Evolutionary conservation across 2,888 invertebrate genomes (phyloP).

Genomic region (Noctua comes): DNA sequence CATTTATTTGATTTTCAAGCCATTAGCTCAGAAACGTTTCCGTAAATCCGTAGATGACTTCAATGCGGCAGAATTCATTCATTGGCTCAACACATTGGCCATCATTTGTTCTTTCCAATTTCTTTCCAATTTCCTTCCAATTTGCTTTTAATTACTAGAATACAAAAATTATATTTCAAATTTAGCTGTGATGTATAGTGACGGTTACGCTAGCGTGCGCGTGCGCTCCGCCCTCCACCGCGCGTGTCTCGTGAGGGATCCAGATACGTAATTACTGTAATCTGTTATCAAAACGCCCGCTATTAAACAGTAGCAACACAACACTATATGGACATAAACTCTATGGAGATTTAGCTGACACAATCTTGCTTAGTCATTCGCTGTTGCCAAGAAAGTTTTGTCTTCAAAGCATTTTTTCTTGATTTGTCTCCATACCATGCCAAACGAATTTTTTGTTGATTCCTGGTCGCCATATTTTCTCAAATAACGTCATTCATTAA

Average conservation of each 20-base stretch:
- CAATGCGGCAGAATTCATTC: background rate
- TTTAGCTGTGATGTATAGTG: slow-evolving; percentile 15
- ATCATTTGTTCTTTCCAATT: background rate
- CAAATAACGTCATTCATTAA: background rate
- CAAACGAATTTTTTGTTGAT: background rate
- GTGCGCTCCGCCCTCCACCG: slow-evolving; percentile 61
- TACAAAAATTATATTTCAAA: slow-evolving; percentile 9
- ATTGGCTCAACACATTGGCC: background rate
- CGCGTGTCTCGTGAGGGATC: slow-evolving; percentile 65
- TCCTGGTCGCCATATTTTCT: background rate
- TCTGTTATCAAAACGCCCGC: slow-evolving; percentile 78
- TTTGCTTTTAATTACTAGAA: background rate
- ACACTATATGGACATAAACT: slow-evolving; percentile 55
- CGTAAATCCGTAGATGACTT: background rate
- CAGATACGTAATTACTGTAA: slow-evolving; percentile 78
- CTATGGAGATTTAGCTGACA: slow-evolving; percentile 53
- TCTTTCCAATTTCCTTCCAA: background rate
- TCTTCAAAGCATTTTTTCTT: background rate
- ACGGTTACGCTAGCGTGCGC: slow-evolving; percentile 63
- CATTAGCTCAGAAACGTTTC: background rate
- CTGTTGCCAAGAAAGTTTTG: background rate
- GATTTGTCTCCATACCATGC: background rate
- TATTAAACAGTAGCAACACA: slow-evolving; percentile 81
- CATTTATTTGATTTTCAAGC: slow-evolving; percentile 43
- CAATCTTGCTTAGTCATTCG: background rate